Evolutionary conservation across 35 echinoderm and acorn worm species (phyloP), one percentile per base, ranked within the genome.

Genomic region (Acanthaster planci): DNA sequence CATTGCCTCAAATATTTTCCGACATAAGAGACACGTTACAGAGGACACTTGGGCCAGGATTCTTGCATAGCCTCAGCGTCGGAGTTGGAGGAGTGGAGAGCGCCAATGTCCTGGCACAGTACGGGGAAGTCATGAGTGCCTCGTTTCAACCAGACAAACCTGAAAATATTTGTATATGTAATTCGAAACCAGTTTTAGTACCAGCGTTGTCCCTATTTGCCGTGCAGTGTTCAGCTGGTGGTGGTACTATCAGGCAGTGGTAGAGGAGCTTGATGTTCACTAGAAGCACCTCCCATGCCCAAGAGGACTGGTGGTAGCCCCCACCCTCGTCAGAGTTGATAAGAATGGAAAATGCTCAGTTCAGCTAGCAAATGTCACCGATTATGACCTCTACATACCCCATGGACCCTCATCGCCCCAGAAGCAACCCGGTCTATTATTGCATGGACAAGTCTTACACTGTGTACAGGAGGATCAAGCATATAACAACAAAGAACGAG

Each of bases 1-100:
- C 16, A 83, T 95, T 30, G 93, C 84, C 5, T 95, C 87, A 14
- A 95, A 95, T 52, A 84, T 93, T 16, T 75, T 92, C 27, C 18
- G 84, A 92, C 54, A 92, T 92, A 26, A 38, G 4, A 14, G 30
- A 40, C 39, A 81, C 8, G 1, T 38, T 9, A 44, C 42, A 19
- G 55, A 82, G 21, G 19, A 86, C 40, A 81, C 38, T 37, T 27
- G 67, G 17, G 21, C 5, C 17, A 77, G 77, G 23, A 6, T 90
- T 21, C 55, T 4, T 59, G 16, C 10, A 18, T 12, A 1, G 1
- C 38, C 67, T 54, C 60, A 29, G 16, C 15, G 27, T 1, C 2
- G 0, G 14, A 19, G 27, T 0, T 58, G 84, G 53, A 1, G 84
- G 84, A 50, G 2, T 12, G 5, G 76, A 86, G 0, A 77, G 84